phyloP scores from a whole-genome alignment of 2,113 vertebrate genomes.

The Equus quagga region DNA sequence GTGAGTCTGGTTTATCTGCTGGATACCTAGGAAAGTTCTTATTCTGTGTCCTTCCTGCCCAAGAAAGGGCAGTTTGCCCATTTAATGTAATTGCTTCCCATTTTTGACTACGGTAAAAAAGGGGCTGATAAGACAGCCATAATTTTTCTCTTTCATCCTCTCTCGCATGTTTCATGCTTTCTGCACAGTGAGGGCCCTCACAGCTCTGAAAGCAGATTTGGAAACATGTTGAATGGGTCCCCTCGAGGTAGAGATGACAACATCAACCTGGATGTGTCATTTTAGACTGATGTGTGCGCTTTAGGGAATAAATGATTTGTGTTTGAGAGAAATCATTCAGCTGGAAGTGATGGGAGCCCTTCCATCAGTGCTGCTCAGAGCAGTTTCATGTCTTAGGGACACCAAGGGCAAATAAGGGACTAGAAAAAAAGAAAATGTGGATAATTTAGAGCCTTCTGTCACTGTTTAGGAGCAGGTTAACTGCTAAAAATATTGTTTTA shows the following conservation, averaged over 20 bases:
- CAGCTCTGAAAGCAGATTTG: constrained; percentile 10
- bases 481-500: neutral
- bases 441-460: neutral
- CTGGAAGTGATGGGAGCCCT: neutral
- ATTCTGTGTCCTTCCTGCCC: neutral
- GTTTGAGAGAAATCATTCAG: neutral
- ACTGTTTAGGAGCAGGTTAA: neutral
- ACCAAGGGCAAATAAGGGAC: neutral
- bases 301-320: constrained; percentile 57
- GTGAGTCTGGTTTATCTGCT: neutral
- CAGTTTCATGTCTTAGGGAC: neutral
- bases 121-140: neutral
- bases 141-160: constrained; percentile 19
- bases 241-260: neutral
- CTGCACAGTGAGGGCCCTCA: neutral
- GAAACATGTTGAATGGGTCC: neutral
- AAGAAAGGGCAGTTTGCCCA: neutral
- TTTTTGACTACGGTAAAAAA: neutral
- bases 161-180: neutral
- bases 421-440: neutral
- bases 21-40: neutral
- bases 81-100: neutral
- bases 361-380: neutral
- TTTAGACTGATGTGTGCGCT: constrained; percentile 6
- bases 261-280: neutral